These are phyloP conservation scores for Itoplectis maculator DNA, from an alignment of 2,888 invertebrate species.

Conservation along the genomic window DNA sequence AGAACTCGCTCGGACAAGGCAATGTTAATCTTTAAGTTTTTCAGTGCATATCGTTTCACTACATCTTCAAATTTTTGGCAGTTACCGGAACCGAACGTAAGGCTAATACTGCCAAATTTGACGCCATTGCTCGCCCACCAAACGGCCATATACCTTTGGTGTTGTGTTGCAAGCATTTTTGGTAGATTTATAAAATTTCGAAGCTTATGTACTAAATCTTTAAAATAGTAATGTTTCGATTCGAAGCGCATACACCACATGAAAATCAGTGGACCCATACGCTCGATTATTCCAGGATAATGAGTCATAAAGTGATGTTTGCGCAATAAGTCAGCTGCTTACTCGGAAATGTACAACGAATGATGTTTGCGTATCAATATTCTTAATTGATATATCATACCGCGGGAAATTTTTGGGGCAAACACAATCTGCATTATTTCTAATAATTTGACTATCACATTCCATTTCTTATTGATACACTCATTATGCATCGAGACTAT, in stretches of 20 bases:
- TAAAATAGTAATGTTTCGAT: neutral
- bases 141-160: neutral
- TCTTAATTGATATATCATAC: neutral
- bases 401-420: neutral
- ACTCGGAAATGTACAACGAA: neutral
- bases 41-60: neutral
- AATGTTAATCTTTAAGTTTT: neutral
- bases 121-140: neutral
- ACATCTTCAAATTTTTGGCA: neutral
- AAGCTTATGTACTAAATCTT: neutral
- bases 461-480: neutral
- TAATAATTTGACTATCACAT: neutral
- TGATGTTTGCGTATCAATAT: neutral
- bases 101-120: neutral
- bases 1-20: neutral
- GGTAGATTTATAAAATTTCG: neutral
- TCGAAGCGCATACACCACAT: neutral
- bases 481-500: neutral
- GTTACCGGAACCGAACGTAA: neutral
- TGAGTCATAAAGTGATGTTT: neutral
- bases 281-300: neutral
- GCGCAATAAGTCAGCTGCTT: neutral
- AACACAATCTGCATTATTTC: neutral
- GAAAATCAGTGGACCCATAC: neutral
- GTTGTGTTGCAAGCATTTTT: neutral